These are phyloP conservation scores for Molanna angustata DNA, from an alignment of 2,888 invertebrate genomes.

Conservation along the genomic window DNA sequence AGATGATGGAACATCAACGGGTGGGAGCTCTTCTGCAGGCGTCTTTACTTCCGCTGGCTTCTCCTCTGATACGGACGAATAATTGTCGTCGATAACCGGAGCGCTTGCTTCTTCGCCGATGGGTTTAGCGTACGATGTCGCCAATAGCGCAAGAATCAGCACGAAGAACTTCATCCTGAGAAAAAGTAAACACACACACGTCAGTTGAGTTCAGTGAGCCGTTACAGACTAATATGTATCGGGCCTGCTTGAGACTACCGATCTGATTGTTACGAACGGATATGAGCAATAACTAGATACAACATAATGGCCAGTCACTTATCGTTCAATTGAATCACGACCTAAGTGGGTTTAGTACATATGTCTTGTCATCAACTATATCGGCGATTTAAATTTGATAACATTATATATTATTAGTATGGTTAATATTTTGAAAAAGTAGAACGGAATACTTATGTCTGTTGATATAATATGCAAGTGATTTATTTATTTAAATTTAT, in stretches of 20 bases:
- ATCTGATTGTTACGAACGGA: conserved; percentile 24
- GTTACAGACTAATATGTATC: conserved; percentile 11
- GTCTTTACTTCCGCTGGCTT: conserved; percentile 33
- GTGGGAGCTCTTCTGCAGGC: conserved; percentile 34
- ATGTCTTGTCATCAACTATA: too few relatives aligned
- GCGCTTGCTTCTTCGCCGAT: conserved; percentile 38
- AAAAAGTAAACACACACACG: conserved; percentile 18
- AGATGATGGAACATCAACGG: conserved; percentile 39
- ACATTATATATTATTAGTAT: too few relatives aligned
- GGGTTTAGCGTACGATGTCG: conserved; percentile 47
- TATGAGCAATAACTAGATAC: conserved; percentile 27
- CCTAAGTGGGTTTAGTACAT: conserved; percentile 9
- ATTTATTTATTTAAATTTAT: too few relatives aligned
- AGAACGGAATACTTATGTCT: too few relatives aligned
- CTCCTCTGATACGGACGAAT: conserved; percentile 14
- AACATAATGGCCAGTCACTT: conserved; percentile 28
- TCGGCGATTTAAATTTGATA: too few relatives aligned
- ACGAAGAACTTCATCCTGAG: conserved; percentile 65
- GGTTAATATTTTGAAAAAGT: too few relatives aligned
- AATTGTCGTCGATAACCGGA: conserved; percentile 25
- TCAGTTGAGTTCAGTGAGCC: conserved; percentile 10
- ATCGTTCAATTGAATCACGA: conserved; percentile 29
- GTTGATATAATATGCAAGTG: too few relatives aligned
- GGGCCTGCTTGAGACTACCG: neutral
- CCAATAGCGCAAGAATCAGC: conserved; percentile 57